Evolutionary conservation across 2,113 vertebrate genomes (phyloP).

Genomic region (Petaurus breviceps): DNA sequence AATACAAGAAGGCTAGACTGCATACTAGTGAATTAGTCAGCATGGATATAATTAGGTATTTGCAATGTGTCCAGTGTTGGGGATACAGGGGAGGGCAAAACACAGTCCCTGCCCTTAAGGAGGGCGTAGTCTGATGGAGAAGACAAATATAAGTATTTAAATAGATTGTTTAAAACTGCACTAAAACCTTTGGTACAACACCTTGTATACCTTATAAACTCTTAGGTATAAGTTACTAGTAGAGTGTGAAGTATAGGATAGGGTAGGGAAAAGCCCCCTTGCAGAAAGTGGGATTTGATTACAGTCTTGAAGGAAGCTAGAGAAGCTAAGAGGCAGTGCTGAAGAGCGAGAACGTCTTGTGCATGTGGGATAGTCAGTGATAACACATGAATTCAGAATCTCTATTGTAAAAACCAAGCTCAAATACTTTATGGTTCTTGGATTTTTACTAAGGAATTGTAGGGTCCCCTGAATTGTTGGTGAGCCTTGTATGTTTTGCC

Average conservation of each 20-base stretch:
- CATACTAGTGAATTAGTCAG: not conserved
- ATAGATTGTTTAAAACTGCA: not conserved
- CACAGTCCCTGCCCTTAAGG: not conserved
- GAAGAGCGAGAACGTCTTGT: not conserved
- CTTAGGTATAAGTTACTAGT: not conserved
- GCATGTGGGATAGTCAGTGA: not conserved
- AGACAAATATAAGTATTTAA: not conserved
- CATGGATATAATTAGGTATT: not conserved
- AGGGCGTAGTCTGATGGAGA: not conserved
- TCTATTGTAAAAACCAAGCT: not conserved
- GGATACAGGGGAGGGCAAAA: not conserved
- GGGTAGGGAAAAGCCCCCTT: not conserved
- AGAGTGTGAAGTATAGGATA: not conserved
- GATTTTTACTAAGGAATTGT: not conserved
- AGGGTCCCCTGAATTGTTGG: not conserved
- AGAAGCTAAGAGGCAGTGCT: not conserved
- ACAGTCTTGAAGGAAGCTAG: not conserved
- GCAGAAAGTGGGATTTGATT: not conserved
- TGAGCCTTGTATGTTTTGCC: not conserved
- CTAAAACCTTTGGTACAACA: not conserved
- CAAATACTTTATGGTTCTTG: not conserved
- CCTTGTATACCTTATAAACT: not conserved
- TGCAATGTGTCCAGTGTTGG: not conserved
- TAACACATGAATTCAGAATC: not conserved
- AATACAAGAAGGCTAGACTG: not conserved